Percentiles rank a stretch among this genome's conserved stretches.
phyloP scores from a whole-genome alignment of 1,140 invertebrate species.

The Lineus longissimus region DNA sequence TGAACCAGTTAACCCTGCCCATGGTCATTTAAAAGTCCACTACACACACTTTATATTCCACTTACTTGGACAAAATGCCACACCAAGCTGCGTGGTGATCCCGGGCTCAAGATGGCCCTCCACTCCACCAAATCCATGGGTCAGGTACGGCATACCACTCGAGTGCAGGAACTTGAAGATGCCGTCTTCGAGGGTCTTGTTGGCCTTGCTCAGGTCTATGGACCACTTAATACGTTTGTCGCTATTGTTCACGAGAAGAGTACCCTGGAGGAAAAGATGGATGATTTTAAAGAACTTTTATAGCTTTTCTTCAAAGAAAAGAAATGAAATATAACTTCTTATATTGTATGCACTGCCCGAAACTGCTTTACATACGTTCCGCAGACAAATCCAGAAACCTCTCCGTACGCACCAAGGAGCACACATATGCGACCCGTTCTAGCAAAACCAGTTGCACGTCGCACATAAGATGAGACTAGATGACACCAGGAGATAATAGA shows the following conservation, averaged over 20 bases:
- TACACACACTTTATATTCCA: too few species aligned
- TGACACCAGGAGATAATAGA: too few species aligned
- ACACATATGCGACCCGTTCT: too few species aligned
- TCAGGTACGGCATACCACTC: constrained; percentile 38
- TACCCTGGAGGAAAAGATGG: constrained; percentile 26
- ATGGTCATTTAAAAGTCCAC: too few species aligned
- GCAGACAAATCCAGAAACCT: too few species aligned
- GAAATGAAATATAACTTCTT: background rate
- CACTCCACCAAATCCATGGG: constrained; percentile 27
- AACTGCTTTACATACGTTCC: too few species aligned
- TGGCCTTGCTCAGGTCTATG: constrained; percentile 39
- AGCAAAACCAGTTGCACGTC: too few species aligned
- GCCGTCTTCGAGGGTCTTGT: constrained; percentile 37
- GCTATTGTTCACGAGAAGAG: constrained; percentile 47
- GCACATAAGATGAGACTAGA: too few species aligned
- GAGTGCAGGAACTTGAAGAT: constrained; percentile 46
- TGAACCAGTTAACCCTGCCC: too few species aligned
- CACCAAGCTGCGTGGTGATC: constrained; percentile 33
- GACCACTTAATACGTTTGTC: constrained; percentile 41
- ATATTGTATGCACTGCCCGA: too few species aligned
- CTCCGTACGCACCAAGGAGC: too few species aligned
- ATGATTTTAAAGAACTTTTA: background rate
- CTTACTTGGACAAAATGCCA: constrained; percentile 51
- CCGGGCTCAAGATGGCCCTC: constrained; percentile 45
- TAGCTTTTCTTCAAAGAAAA: background rate